Evolutionary conservation across 1,140 invertebrate genomes (phyloP).

Genomic region (Drosophila insularis): DNA sequence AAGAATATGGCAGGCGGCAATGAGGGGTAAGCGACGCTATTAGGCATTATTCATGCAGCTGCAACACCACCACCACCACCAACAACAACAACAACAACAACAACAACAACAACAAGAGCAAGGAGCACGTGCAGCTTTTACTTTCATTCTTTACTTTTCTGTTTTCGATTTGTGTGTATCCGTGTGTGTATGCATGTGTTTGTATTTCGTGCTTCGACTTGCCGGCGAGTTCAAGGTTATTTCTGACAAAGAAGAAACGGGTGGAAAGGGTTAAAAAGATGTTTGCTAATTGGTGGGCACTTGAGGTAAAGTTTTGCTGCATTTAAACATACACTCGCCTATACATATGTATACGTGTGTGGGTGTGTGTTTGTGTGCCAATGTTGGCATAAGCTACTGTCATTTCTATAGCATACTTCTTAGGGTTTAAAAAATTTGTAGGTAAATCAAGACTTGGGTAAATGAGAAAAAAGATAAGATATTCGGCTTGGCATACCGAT

Average conservation of each 20-base stretch:
- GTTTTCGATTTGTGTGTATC: neutral
- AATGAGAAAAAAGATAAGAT: neutral
- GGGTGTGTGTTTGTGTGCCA: too few relatives aligned
- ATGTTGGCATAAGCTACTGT: neutral
- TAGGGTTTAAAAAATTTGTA: too few relatives aligned
- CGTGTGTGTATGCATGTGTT: conserved; percentile 11
- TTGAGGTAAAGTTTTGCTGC: conserved; percentile 33
- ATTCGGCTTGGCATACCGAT: neutral
- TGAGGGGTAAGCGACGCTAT: conserved; percentile 57
- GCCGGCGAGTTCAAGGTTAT: conserved; percentile 74
- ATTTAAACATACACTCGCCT: conserved; percentile 5
- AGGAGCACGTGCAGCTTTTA: conserved; percentile 66
- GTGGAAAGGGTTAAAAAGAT: neutral
- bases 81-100: conserved; percentile 24
- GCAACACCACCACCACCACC: conserved; percentile 39
- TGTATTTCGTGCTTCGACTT: conserved; percentile 59
- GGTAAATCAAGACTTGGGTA: too few relatives aligned
- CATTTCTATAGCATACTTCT: conserved; percentile 56
- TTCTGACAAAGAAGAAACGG: conserved; percentile 12
- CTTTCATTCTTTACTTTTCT: conserved; percentile 56
- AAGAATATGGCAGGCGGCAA: neutral
- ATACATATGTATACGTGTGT: neutral
- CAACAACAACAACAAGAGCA: conserved; percentile 10
- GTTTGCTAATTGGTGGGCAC: conserved; percentile 59
- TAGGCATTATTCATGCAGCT: conserved; percentile 74